Evolutionary conservation across 1,140 invertebrate species (phyloP).

Genomic region (Trichonephila inaurata): DNA sequence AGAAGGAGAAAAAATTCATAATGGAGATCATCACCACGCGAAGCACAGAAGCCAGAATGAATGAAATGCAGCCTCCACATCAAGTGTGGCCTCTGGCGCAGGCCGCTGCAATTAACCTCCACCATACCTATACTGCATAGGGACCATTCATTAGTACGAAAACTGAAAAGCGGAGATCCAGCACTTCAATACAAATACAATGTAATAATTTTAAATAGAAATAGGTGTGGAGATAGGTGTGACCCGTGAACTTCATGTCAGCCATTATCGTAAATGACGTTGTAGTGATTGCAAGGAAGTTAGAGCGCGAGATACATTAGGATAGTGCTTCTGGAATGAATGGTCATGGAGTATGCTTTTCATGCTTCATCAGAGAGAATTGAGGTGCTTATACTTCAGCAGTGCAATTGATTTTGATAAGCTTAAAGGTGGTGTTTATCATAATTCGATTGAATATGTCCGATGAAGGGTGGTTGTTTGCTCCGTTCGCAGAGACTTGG

Average conservation of each 20-base stretch:
- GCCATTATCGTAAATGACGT: conserved; percentile 54
- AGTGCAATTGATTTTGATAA: conserved; percentile 28
- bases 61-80: conserved; percentile 44
- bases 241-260: conserved; percentile 49
- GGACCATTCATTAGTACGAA: conserved; percentile 44
- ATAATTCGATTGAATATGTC: conserved; percentile 30
- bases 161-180: conserved; percentile 45
- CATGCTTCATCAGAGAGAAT: conserved; percentile 29
- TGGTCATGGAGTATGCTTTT: not conserved
- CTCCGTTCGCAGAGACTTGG: not conserved
- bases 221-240: conserved; percentile 60
- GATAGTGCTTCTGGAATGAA: not conserved
- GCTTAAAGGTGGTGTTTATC: not conserved
- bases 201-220: conserved; percentile 54
- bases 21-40: conserved; percentile 13
- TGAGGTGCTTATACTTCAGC: not conserved
- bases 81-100: conserved; percentile 48
- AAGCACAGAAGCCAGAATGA: conserved; percentile 57
- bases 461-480: not conserved
- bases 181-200: not conserved
- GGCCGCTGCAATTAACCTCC: conserved; percentile 67
- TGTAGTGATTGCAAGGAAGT: not conserved
- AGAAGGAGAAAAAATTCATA: conserved; percentile 34
- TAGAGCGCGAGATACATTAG: not conserved
- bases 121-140: conserved; percentile 29